A percentile compares a stretch with the other conserved stretches of the same genome.
Conservation (phyloP, 2,888 invertebrate genomes). For the Gerris lacustris region DNA sequence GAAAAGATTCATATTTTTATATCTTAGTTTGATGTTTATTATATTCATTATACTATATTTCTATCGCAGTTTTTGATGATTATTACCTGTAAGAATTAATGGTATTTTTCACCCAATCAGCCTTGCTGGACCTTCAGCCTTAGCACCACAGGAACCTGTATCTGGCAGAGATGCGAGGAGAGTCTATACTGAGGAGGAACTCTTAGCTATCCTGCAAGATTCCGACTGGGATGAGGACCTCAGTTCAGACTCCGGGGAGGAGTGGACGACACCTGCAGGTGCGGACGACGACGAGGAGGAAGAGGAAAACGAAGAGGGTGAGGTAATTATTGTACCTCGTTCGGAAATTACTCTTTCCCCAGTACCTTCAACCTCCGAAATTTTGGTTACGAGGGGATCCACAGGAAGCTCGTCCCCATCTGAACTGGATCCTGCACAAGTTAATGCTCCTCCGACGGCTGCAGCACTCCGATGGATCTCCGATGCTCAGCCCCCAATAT, state of each 20-base stretch:
- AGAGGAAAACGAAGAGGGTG: too few relatives aligned
- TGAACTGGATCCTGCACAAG: neutral
- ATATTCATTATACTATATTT: too few relatives aligned
- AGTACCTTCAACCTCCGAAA: too few relatives aligned
- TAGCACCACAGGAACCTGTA: too few relatives aligned
- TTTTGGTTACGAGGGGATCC: too few relatives aligned
- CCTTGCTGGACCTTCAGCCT: too few relatives aligned
- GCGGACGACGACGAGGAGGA: neutral
- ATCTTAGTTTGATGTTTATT: too few relatives aligned
- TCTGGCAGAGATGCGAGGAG: neutral
- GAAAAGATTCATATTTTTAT: too few relatives aligned
- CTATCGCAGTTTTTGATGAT: too few relatives aligned
- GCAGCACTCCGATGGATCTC: neutral
- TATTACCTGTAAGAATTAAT: too few relatives aligned
- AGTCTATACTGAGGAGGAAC: neutral
- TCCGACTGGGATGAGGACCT: neutral
- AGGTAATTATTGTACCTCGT: neutral
- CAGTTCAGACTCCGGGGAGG: neutral
- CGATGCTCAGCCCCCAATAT: neutral
- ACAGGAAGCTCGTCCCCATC: neutral
- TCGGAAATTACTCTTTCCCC: too few relatives aligned
- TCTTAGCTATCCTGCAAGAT: neutral
- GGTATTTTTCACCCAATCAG: too few relatives aligned
- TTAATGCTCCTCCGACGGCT: neutral
- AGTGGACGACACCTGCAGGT: neutral